Evolutionary conservation across 2,113 vertebrate genomes (phyloP).

Genomic region (Microcebus lehilahytsara): DNA sequence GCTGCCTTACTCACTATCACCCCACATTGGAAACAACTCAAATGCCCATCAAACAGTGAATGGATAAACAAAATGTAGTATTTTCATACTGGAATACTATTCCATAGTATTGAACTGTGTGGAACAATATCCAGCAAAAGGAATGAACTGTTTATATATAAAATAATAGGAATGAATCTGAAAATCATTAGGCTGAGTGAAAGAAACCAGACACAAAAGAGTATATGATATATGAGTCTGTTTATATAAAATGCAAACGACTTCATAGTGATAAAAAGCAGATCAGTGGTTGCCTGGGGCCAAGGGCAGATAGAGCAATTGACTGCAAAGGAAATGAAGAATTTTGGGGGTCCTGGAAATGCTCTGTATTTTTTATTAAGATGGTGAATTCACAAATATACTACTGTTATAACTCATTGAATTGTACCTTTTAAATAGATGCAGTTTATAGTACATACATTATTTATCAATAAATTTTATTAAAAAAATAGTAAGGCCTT

Average conservation of each 20-base stretch:
- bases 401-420: not conserved
- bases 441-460: not conserved
- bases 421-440: slow-evolving; percentile 13
- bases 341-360: not conserved
- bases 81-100: not conserved
- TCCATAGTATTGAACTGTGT: not conserved
- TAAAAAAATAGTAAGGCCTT: not conserved
- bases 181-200: not conserved
- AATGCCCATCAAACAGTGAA: not conserved
- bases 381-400: not conserved
- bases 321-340: not conserved
- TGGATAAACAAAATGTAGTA: not conserved
- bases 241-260: not conserved
- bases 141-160: not conserved
- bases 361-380: not conserved
- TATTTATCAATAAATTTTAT: not conserved
- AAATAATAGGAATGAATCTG: not conserved
- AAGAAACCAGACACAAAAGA: slow-evolving; percentile 18
- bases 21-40: not conserved
- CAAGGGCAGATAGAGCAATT: not conserved
- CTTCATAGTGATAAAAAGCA: not conserved
- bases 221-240: not conserved
- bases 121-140: not conserved
- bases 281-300: not conserved
- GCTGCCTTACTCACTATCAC: not conserved